phyloP scores from a whole-genome alignment of 2,888 invertebrate species.

The Trichogramma evanescens region DNA sequence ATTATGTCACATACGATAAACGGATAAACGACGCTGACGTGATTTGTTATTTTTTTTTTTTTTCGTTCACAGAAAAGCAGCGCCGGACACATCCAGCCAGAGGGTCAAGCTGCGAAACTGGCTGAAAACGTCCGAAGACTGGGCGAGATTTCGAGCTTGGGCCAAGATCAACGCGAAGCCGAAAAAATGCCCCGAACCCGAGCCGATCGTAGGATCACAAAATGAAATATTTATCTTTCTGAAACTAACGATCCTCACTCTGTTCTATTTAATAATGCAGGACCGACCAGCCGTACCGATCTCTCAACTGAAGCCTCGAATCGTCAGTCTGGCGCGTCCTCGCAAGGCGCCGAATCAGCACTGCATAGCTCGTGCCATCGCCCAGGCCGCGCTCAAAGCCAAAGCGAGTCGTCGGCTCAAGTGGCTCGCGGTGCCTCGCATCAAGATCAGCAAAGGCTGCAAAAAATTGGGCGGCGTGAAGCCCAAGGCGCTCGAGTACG shows the following conservation, averaged over 20 bases:
- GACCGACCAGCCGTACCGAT: too few relatives aligned
- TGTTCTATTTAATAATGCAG: too few relatives aligned
- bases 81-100: neutral
- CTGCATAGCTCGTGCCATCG: slow-evolving; percentile 7
- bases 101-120: slow-evolving; percentile 11
- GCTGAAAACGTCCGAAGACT: slow-evolving; percentile 33
- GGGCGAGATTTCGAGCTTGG: slow-evolving; percentile 35
- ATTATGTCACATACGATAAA: too few relatives aligned
- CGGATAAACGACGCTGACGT: neutral
- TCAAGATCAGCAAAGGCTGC: neutral
- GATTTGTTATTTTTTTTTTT: neutral
- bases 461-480: slow-evolving; percentile 19
- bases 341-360: neutral
- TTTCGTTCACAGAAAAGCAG: neutral
- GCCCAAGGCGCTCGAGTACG: slow-evolving; percentile 26
- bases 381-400: slow-evolving; percentile 23
- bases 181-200: slow-evolving; percentile 27
- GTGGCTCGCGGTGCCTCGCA: slow-evolving; percentile 1
- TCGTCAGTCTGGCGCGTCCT: too few relatives aligned
- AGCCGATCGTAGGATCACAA: slow-evolving; percentile 24
- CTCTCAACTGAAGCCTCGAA: too few relatives aligned
- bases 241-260: too few relatives aligned
- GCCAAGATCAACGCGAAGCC: slow-evolving; percentile 31
- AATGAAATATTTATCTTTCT: too few relatives aligned
- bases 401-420: neutral